Evolutionary conservation across 2,797 vertebrate species (phyloP).

Genomic region (Myiotriccus ornatus): DNA sequence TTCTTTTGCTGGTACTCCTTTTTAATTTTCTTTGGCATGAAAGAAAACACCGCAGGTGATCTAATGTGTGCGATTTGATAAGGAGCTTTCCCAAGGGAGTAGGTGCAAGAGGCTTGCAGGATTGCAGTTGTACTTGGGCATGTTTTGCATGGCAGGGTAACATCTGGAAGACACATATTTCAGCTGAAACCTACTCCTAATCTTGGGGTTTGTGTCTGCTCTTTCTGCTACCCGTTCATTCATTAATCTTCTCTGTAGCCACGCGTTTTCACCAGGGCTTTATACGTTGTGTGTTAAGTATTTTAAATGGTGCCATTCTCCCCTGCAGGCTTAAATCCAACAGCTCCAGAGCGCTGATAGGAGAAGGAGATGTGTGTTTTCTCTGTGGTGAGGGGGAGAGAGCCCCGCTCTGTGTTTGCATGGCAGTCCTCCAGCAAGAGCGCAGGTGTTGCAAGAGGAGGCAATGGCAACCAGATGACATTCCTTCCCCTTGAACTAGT

Average conservation of each 20-base stretch:
- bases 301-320: constrained; percentile 18
- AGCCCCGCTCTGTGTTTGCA: not conserved
- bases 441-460: not conserved
- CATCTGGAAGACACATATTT: constrained; percentile 21
- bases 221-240: constrained; percentile 9
- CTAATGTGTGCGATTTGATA: not conserved
- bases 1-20: not conserved
- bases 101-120: not conserved
- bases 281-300: not conserved
- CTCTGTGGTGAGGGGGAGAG: not conserved
- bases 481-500: constrained; percentile 25
- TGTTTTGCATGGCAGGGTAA: not conserved
- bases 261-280: not conserved
- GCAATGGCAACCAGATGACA: constrained; percentile 60
- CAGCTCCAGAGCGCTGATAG: not conserved
- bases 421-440: constrained; percentile 35
- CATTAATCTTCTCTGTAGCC: not conserved
- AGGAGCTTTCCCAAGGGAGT: not conserved
- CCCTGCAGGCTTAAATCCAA: not conserved
- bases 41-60: not conserved
- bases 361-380: constrained; percentile 35
- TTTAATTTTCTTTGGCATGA: not conserved
- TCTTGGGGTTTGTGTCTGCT: not conserved
- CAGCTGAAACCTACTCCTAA: not conserved
- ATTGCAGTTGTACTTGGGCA: not conserved